Evolutionary conservation across 2,113 vertebrate species (phyloP), one percentile per base, ranked within the genome.

Genomic region (Athene cunicularia): DNA sequence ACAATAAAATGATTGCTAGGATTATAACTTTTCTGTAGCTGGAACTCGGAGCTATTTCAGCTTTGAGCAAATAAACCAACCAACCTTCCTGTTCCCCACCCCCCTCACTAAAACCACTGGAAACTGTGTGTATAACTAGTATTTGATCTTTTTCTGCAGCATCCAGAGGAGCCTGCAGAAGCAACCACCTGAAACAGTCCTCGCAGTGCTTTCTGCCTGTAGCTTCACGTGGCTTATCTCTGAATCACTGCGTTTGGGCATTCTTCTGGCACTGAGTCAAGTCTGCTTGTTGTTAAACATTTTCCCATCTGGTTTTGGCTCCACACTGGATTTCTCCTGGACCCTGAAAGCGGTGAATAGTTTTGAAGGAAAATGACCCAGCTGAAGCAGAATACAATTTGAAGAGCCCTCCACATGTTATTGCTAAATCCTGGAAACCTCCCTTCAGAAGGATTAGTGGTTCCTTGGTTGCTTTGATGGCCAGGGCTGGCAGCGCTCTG

Each of bases 81-180:
- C 24, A 60, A 43, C 21, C 64, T 94, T 84, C 50, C 72, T 16
- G 1, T 79, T 91, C 68, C 83, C 55, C 35, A 21, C 28, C 45
- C 32, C 35, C 14, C 35, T 77, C 35, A 10, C 33, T 82, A 56
- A 92, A 75, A 35, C 27, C 70, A 43, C 80, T 85, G 71, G 16
- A n/a, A 64, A 75, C 39, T 39, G 12, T 45, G 45, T 72, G 4
- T 66, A 5, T 94, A 86, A 92, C 64, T 27, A 49, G 41, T 49
- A 30, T 90, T 81, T 94, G 30, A 35, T 93, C 53, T 96, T 95
- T 86, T 79, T 62, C 66, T 96, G 80, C 96, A 97, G 95, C 73
- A 70, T 68, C 70, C 95, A 72, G 83, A 92, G 32, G 63, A 92
- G n/a, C 64, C 55, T 72, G 71, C 12, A 22, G 86, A 56, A 91